Base-by-base conservation (phyloP, 2,888 invertebrate genomes). In the Atherix ibis region DNA sequence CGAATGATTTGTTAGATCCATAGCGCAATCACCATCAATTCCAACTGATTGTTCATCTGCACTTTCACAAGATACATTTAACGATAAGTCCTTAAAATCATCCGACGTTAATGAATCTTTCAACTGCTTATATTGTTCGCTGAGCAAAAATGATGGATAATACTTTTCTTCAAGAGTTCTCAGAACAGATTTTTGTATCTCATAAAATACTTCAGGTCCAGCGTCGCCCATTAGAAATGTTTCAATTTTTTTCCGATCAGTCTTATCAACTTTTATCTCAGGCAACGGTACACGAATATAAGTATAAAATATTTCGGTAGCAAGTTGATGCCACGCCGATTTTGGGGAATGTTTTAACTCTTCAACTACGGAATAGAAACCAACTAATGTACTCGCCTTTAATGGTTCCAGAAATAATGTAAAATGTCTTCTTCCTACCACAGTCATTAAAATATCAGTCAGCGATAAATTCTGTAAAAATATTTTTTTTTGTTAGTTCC, bases 271-370 rank as follows among this genome's bases (percentile, higher is more conserved):
- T 64, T 81, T 80, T 39, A 87, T 76, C 52, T 79, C 80, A 1
- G 81, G 79, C 39, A 76, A 76, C 2, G 81, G 78, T 32, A 79
- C 81, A 43, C 81, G 68, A 40, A 91, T 81, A 48, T 82, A 88
- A 4, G 83, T 84, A 52, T 88, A 87, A 62, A 84, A 89, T 49
- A 89, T 83, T 58, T 89, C 88, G n/a, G 84, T 82, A 8, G 83
- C 91, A 18, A 87, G 62, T 48, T 88, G 83, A 58, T 89, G 87
- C 72, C 80, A 80, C 44, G 72, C 72, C 39, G 74, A 74, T 44
- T 80, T 68, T 30, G 76, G 74, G n/a, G 82, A 72, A 36, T 71
- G 68, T 42, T 81, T 70, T 40, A 91, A 60, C 56, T 87, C 84
- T 50, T 89, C 87, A 0, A 87, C 85, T 1, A 83, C 81, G 47